Base-by-base conservation (phyloP, 2,113 vertebrate genomes). In the Limnothrissa miodon region DNA sequence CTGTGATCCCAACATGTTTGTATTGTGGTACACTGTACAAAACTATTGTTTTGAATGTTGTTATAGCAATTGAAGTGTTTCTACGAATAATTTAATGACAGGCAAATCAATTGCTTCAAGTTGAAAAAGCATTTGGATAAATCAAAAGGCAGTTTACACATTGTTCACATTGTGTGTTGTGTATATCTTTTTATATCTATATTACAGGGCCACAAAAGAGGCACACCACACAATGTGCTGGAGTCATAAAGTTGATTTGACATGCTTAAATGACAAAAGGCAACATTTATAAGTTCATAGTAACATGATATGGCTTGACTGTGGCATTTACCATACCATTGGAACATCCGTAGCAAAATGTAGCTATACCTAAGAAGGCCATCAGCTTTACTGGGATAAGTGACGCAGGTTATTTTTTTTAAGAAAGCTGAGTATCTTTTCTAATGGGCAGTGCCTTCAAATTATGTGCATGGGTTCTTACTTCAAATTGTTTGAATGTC, bases 21-120 rank as follows among this genome's bases (percentile, higher is more conserved):
- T 42, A 42, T 6, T 42, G 51, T 56, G 21, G 19, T 56, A 23
- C 46, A 48, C 33, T 74, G 33, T 19, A 74, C 66, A 74, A 33
- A 74, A 39, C 8, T 66, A 29, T 66, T 74, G 29, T 33, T 36
- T 33, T 74, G 11, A 33, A 39, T 33, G 51, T 23, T 56, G 51
- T 19, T 11, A 36, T 11, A 36, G 66, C 29, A 39, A 74, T 36
- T 36, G 66, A 74, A 21, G 36, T 74, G 13, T 36, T 74, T 39
- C n/a, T 36, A 74, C 33, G 17, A 74, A 74, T 13, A 36, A 36
- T 74, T 74, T 74, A 74, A 74, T 74, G 29, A 74, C 66, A 74
- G 66, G 66, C 66, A 74, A 74, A 74, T 74, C 66, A 74, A 74
- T 74, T 74, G 29, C 25, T 74, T 74, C 66, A 74, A 74, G 66